Conservation (phyloP, 2,113 vertebrate genomes). For the Coracopsis vasa region DNA sequence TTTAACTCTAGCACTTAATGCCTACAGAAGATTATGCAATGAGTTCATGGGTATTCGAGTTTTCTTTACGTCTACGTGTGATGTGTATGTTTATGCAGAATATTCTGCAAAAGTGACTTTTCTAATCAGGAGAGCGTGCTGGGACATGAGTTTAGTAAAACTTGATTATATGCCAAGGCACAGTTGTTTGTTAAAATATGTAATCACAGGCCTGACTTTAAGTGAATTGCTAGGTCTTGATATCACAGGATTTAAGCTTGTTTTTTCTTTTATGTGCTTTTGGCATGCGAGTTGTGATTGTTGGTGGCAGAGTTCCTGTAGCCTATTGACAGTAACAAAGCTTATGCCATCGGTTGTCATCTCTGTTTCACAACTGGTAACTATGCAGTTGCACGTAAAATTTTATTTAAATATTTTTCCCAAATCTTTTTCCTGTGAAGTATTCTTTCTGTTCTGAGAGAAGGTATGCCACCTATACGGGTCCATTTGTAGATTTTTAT, state of each 20-base stretch:
- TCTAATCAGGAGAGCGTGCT: background rate
- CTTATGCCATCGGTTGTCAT: background rate
- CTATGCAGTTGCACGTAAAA: background rate
- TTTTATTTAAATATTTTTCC: background rate
- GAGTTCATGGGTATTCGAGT: background rate
- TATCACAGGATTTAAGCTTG: background rate
- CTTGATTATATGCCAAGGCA: background rate
- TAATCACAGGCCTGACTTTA: background rate
- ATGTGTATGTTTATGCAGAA: background rate
- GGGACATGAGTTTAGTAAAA: background rate
- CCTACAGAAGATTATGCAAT: background rate
- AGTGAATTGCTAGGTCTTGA: background rate
- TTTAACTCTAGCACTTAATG: background rate
- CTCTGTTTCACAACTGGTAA: background rate
- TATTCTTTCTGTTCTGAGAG: background rate
- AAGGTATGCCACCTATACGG: background rate
- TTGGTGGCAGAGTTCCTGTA: background rate
- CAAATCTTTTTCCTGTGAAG: background rate
- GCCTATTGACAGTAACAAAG: background rate
- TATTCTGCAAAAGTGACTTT: background rate
- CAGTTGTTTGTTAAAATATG: background rate
- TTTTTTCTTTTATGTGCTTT: background rate
- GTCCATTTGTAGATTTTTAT: background rate
- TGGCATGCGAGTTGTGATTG: background rate
- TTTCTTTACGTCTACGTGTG: background rate